A percentile compares a stretch with the other conserved stretches of the same genome.
These are phyloP conservation scores for Campaea margaritaria DNA, from an alignment of 2,888 invertebrate genomes.

Conservation along the genomic window DNA sequence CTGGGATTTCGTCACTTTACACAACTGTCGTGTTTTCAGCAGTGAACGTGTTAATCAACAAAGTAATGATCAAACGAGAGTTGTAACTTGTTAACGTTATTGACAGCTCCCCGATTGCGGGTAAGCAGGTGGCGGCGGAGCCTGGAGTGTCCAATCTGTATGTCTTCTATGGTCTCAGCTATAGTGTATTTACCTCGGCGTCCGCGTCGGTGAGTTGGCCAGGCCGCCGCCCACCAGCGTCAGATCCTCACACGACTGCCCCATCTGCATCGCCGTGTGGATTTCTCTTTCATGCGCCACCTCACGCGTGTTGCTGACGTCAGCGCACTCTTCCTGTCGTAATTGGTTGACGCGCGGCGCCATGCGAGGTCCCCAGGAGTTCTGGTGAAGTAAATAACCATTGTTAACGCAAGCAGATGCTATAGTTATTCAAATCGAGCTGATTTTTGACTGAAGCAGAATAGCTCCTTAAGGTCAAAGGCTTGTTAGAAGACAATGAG, in stretches of 20 bases:
- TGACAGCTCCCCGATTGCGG: too few species aligned
- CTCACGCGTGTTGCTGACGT: constrained; percentile 92
- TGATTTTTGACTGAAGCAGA: not conserved
- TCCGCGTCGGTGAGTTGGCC: constrained; percentile 83
- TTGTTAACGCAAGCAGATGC: not conserved
- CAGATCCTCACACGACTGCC: constrained; percentile 97
- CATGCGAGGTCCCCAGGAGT: constrained; percentile 87
- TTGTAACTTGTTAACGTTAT: too few species aligned
- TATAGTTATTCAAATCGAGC: not conserved
- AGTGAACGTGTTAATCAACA: too few species aligned
- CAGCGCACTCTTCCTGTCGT: constrained; percentile 94
- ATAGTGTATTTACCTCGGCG: constrained; percentile 63
- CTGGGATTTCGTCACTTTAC: too few species aligned
- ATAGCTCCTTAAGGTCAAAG: too few species aligned
- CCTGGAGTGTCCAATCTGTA: too few species aligned
- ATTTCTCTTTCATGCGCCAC: constrained; percentile 96
- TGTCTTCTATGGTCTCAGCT: too few species aligned
- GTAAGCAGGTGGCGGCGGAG: too few species aligned
- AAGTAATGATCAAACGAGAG: too few species aligned
- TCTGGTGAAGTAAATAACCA: constrained; percentile 48
- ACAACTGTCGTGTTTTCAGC: too few species aligned
- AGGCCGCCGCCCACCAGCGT: constrained; percentile 81
- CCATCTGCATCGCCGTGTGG: constrained; percentile 96
- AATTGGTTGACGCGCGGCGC: constrained; percentile 95
- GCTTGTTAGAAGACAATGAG: too few species aligned